Base-by-base conservation (phyloP, 2,797 vertebrate species). In the Cossypha caffra region DNA sequence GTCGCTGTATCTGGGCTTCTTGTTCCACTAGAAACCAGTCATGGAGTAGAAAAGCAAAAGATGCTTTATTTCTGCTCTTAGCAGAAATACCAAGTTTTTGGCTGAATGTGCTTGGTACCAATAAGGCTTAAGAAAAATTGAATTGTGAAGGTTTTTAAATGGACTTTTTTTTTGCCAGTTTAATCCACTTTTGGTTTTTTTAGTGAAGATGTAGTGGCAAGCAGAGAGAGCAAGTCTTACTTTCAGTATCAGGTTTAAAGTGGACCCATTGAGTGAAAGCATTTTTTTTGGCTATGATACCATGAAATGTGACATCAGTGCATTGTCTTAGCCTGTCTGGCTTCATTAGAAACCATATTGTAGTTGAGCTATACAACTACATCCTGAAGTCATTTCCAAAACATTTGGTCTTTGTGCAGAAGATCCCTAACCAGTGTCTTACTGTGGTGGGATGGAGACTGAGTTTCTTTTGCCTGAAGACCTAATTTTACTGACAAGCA, bases 181-280 rank as follows among this genome's bases (percentile, higher is more conserved):
- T 59, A 64, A 77, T 90, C 35, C 13, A 20, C 20, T 91, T 79
- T 54, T 2, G 3, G 62, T 8, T 84, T 88, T 73, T 12, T 72
- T 40, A 78, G 42, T 81, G 28, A 31, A 43, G 5, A 20, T 72
- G n/a, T 33, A 57, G 31, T 75, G 14, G 26, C 63, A 40, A 89
- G 14, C 17, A 58, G 29, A 68, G 8, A 31, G 43, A 35, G 10
- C 9, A 47, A 48, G 7, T 47, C 29, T 71, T 88, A 25, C 57
- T 86, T 72, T 93, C 23, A 84, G 37, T 54, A 37, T n/a, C 13
- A 54, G 5, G 31, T 72, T 91, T 80, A 42, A 90, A 84, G 62
- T n/a, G 16, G 38, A 20, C 7, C 9, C 14, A 43, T 47, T 31
- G 45, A 20, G 16, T 51, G 7, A 80, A 88, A 59, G 9, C 3